A percentile compares a stretch with the other conserved stretches of the same genome.
phyloP scores from a whole-genome alignment of 2,888 invertebrate genomes.

The Proisotoma minuta region DNA sequence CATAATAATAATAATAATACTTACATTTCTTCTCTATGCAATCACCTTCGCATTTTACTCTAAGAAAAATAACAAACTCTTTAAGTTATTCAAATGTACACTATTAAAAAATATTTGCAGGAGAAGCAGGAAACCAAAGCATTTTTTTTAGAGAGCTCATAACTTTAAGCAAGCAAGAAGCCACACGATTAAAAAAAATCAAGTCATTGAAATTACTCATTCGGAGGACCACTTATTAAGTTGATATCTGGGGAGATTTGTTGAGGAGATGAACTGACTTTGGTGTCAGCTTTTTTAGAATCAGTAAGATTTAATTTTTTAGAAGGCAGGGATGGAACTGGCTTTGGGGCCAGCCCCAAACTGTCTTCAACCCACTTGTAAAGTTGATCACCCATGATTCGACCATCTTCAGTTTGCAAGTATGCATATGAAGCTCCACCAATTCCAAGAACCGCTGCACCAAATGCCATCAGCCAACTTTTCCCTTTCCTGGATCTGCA shows the following conservation, averaged over 20 bases:
- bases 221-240: not conserved
- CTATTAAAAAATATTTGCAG: slow-evolving; percentile 2
- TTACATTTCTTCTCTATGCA: slow-evolving; percentile 27
- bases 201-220: not conserved
- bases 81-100: not conserved
- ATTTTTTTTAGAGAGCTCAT: too few relatives aligned
- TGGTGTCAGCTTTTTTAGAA: not conserved
- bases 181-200: not conserved
- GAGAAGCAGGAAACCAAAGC: slow-evolving; percentile 7
- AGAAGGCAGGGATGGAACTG: too few relatives aligned
- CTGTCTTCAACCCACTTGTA: slow-evolving; percentile 11
- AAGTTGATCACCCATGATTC: not conserved
- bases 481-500: slow-evolving; percentile 7
- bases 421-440: slow-evolving; percentile 14
- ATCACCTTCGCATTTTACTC: slow-evolving; percentile 17
- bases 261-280: not conserved
- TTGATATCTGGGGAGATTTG: too few relatives aligned
- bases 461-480: slow-evolving; percentile 15
- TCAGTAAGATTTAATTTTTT: not conserved
- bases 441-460: slow-evolving; percentile 23
- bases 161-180: too few relatives aligned
- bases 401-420: slow-evolving; percentile 5
- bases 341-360: slow-evolving; percentile 2
- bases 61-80: not conserved
- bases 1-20: too few relatives aligned